Base-by-base conservation (phyloP, 2,888 invertebrate genomes). In the Eristalinus sepulchralis region DNA sequence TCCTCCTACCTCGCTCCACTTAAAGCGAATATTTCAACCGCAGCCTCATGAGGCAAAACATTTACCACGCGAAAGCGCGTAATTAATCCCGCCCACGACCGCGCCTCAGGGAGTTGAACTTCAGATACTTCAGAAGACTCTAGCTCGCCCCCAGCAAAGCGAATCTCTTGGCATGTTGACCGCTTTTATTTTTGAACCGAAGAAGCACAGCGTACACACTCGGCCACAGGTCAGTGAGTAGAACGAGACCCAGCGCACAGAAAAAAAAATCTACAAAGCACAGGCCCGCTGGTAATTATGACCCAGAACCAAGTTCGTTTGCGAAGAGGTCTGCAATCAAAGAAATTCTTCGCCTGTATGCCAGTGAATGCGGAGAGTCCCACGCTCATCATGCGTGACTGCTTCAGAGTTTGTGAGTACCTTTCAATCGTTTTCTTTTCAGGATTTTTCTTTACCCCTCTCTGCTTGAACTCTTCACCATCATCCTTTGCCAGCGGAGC, bases 331-430 rank as follows among this genome's bases (percentile, higher is more conserved):
- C 55, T 24, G 62, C 53, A 55, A 73, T 73, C 34, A 73, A 73
- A 73, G 63, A 22, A 24, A n/a, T 34, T 13, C 47, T n/a, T 63
- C 63, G 73, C 34, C 63, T 33, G 63, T 13, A 33, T 73, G 63
- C 22, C 34, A 53, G 33, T 63, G 53, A 55, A 73, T 55, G 34
- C 55, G 55, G 27, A 70, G 27, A 57, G 33, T 33, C 39, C 24
- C 63, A 63, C 47, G 53, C 72, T 63, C 53, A 6, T 34, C 33
- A 63, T 73, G 73, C 73, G 73, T 73, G 73, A 55, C 63, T 73
- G 63, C 55, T 55, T 22, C 13, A 10, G 63, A 22, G 27, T 27
- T 27, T 27, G 27, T 3, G 27, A 20, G 24, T 39, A 24, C 36
- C 17, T 9, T 24, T 36, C 31, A 36, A 11, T 33, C 27, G 31